Conservation (phyloP, 2,888 invertebrate species). For the Drosophila ustulata region DNA sequence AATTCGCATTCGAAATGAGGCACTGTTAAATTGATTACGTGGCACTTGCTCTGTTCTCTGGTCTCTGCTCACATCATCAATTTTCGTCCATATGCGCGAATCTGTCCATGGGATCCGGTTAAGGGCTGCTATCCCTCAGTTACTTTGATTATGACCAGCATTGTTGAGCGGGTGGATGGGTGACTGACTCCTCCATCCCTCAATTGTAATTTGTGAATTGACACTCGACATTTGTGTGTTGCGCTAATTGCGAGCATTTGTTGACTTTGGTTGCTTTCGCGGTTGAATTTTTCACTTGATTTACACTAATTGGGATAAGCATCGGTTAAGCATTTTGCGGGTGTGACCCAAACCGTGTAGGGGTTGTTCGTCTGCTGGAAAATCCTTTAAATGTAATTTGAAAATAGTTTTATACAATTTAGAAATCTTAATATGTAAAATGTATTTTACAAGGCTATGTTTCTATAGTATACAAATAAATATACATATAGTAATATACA, state of each 20-base stretch:
- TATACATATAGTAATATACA: too few relatives aligned
- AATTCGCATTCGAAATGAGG: conserved; percentile 76
- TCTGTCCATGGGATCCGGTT: conserved; percentile 40
- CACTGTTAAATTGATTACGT: conserved; percentile 76
- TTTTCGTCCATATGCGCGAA: conserved; percentile 74
- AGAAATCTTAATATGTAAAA: not conserved
- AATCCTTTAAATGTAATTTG: conserved; percentile 9
- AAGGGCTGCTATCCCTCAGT: conserved; percentile 29
- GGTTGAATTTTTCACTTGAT: conserved; percentile 52
- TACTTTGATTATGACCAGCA: conserved; percentile 20
- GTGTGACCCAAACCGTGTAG: not conserved
- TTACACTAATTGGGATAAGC: conserved; percentile 66
- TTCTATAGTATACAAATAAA: too few relatives aligned
- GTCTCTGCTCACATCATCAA: conserved; percentile 71
- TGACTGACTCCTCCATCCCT: conserved; percentile 12
- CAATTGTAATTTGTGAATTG: conserved; percentile 37
- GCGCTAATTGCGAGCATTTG: conserved; percentile 76
- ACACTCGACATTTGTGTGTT: conserved; percentile 67
- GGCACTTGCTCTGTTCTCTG: conserved; percentile 58
- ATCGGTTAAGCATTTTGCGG: conserved; percentile 45
- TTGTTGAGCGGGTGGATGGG: conserved; percentile 21
- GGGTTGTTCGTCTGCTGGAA: not conserved
- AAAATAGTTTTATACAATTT: conserved; percentile 7
- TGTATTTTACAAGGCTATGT: too few relatives aligned
- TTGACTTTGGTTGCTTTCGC: conserved; percentile 56